Evolutionary conservation across 2,888 invertebrate genomes (phyloP), one percentile per base, ranked within the genome.

Genomic region (Pandemis cinnamomeana): DNA sequence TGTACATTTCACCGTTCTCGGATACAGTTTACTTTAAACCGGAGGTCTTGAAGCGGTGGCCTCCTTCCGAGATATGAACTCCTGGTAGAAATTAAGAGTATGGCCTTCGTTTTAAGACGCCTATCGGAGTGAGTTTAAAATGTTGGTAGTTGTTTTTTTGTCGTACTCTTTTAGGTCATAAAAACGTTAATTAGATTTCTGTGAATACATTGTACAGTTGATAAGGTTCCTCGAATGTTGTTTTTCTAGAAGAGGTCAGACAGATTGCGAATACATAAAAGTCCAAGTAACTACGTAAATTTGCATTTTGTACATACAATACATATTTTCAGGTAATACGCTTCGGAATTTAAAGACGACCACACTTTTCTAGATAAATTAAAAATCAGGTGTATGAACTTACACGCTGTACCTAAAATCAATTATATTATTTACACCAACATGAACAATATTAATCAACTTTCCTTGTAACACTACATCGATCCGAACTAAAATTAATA

Each of bases 21-120:
- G 41, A 51, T 61, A 74, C 11, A 44, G 13, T 13, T 66, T 36
- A 51, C 44, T 36, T 53, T 70, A 10, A 60, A 61, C 6, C 42
- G 51, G 0, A 5, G 46, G 7, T 46, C 44, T 60, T 69, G 41
- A 10, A 5, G 48, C 11, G 36, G 11, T 27, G 5, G 13, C n/a
- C 72, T 53, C 67, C 61, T 62, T 61, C 42, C 15, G 44, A 62
- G 36, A 46, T 67, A 62, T 62, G 55, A 60, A 67, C 10, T 44
- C 55, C 44, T 62, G 53, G 44, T 67, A 27, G 51, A 51, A 61
- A 72, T 36, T 36, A 20, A 10, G 48, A 5, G 27, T 7, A 15
- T 67, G 11, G n/a, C 10, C 7, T 44, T 55, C 44, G 13, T 1
- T 55, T 64, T 64, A 36, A 64, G 46, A 53, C n/a, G 8, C 36